phyloP scores from a whole-genome alignment of 2,113 vertebrate species.

The Ondatra zibethicus region DNA sequence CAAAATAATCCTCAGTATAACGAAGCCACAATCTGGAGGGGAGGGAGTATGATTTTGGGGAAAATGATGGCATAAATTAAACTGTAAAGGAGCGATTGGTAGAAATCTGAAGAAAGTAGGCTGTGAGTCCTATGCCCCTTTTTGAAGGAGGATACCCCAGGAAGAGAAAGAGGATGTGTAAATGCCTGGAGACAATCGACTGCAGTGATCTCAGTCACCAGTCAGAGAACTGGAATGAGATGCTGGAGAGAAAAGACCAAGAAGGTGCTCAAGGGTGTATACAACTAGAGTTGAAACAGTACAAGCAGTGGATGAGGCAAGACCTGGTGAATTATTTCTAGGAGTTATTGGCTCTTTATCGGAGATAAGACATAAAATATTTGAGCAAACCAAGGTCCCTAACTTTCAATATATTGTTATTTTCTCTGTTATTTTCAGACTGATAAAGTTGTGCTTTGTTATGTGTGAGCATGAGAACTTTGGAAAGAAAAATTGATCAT shows the following conservation, averaged over 20 bases:
- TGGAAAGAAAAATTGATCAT: background rate
- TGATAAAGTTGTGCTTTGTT: background rate
- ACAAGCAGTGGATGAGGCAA: background rate
- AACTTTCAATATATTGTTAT: background rate
- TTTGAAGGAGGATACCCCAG: background rate
- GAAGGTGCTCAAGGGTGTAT: background rate
- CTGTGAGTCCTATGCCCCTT: background rate
- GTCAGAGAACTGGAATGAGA: background rate
- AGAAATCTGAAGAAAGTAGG: background rate
- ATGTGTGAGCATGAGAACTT: too few relatives aligned
- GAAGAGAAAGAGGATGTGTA: background rate
- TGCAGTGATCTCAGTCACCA: background rate
- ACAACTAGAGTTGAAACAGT: accelerated
- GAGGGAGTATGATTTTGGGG: background rate
- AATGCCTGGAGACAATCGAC: background rate
- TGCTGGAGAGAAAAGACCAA: background rate
- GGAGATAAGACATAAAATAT: background rate
- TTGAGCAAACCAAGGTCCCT: background rate
- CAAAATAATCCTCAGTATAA: background rate
- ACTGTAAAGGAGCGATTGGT: background rate
- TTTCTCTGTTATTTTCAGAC: background rate
- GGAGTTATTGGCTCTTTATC: background rate
- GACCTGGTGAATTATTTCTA: background rate
- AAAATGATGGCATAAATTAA: background rate
- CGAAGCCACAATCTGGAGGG: accelerated